Evolutionary conservation across 2,113 vertebrate species (phyloP), one percentile per base, ranked within the genome.

Genomic region (Notechis scutatus): DNA sequence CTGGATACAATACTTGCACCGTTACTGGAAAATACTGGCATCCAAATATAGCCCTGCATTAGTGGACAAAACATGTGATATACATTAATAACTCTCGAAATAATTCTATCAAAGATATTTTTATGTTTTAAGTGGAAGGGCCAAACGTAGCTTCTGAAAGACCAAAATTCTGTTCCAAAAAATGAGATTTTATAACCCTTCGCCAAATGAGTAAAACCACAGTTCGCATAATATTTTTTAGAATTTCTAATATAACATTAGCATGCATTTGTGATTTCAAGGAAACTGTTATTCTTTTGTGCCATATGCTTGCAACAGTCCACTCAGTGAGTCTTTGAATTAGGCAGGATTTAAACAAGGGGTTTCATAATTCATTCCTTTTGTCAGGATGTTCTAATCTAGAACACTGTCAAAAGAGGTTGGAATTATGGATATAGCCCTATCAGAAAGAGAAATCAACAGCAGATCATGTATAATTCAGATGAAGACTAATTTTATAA

Each of bases 341-440:
- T 42, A 59, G 6, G 55, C 34, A 39, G 2, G 7, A n/a, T 64
- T 90, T 69, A 26, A 64, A 7, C 42, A 56, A 59, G 4, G 5
- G 9, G 11, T n/a, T 34, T 50, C 18, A 11, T 52, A 47, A 57
- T 42, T 45, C 55, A 56, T 26, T 87, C 18, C 20, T 10, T 91
- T 55, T 61, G 3, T 9, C n/a, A 14, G 87, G 39, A 9, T 95
- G 95, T 74, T 94, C 94, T 0, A 3, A 1, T 94, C 94, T 0
- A 8, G 20, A 4, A 89, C 42, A 55, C 57, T 9, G 52, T 42
- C 94, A 81, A 87, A 95, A 5, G 92, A 93, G 56, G 81, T 93
- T 93, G 94, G 89, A 1, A 94, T 95, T 24, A 42, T 29, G 20
- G 11, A 18, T 92, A n/a, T n/a, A 69, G 23, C 26, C 23, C 57